Base-by-base conservation (phyloP, 1,140 invertebrate species). In the Harpegnathos saltator region DNA sequence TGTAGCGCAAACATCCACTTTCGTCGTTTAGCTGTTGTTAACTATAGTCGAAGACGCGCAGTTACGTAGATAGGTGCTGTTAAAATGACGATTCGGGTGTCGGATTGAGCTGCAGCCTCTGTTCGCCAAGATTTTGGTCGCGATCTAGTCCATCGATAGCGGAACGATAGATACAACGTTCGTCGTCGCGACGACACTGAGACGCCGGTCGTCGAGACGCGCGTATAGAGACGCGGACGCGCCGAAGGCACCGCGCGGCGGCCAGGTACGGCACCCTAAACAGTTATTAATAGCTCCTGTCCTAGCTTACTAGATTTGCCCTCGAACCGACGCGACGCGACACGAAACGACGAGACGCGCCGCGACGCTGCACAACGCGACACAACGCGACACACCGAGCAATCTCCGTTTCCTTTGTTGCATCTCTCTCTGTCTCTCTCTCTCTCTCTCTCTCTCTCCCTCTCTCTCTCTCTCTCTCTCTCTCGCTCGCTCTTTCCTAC, bases 251-350 rank as follows among this genome's bases (percentile, higher is more conserved):
- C 86, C 89, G 90, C 89, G 87, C 86, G 83, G 89, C 87, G 91
- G 91, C 93, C 94, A 94, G 94, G 94, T 94, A 94, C 93, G 93
- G 91, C 92, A 94, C 93, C 93, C 93, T 91, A 92, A 94, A 94
- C 91, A 87, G 91, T 94, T 94, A 94, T 94, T 94, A 94, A 94
- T 94, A 94, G 93, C 91, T 84, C 75, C 89, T 94, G 92, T 93
- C 93, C 93, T 94, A 93, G 93, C 93, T 94, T 93, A 90, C 92
- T 93, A 93, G 93, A 91, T 92, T 92, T 93, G 92, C 94, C 92
- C 92, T 94, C 94, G 91, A 93, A 92, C 87, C 89, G 83, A 90
- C 84, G 86, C 85, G 82, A 87, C 83, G 82, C 85, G 33, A 63
- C 85, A 72, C 82, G 61, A 69, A 17, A 62, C 82, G 56, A 50